Conservation (phyloP, 2,113 vertebrate genomes). For the Python bivittatus region DNA sequence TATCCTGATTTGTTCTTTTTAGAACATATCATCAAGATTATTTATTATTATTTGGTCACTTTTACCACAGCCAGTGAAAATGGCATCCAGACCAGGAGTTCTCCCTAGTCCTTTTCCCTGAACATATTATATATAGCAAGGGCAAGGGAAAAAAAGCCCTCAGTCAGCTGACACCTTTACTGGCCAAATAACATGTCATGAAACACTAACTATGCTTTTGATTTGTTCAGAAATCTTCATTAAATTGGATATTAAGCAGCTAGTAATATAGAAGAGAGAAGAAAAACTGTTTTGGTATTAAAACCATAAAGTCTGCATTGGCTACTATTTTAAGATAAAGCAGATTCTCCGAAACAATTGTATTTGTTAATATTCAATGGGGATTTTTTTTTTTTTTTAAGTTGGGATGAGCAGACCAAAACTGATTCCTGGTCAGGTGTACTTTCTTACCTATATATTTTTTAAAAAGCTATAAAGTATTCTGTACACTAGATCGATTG, state of each 20-base stretch:
- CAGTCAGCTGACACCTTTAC: not conserved
- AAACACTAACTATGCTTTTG: not conserved
- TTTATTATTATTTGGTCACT: not conserved
- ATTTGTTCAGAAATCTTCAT: not conserved
- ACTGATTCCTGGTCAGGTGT: not conserved
- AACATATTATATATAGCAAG: not conserved
- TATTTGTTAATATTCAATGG: not conserved
- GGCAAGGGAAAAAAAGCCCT: not conserved
- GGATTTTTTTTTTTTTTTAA: not conserved
- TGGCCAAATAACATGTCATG: not conserved
- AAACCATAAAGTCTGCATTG: not conserved
- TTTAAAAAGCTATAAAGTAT: not conserved
- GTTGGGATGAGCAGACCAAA: not conserved
- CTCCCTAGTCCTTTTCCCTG: not conserved
- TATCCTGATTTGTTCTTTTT: not conserved
- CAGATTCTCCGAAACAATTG: not conserved
- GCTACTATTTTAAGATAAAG: not conserved
- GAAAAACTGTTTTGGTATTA: not conserved
- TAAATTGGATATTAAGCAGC: not conserved
- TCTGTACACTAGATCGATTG: not conserved
- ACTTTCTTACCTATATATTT: not conserved
- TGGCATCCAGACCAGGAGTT: not conserved
- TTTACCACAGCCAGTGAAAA: not conserved
- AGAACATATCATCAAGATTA: not conserved
- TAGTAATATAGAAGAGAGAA: not conserved